Percentiles rank a stretch among this genome's conserved stretches.
Conservation (phyloP, 1,140 invertebrate genomes). For the Ips nitidus region DNA sequence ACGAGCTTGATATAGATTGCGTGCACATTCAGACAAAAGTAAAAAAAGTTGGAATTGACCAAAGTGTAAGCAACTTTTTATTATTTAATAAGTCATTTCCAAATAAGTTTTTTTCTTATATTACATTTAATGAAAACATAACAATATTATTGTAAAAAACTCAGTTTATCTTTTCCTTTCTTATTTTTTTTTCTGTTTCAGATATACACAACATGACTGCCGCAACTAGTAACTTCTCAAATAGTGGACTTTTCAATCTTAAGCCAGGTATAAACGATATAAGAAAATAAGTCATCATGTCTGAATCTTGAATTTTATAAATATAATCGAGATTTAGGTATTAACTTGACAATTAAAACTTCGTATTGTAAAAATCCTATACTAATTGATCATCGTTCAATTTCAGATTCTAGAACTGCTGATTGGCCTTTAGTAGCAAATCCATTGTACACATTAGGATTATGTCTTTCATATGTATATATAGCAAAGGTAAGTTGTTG, state of each 20-base stretch:
- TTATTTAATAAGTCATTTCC: too few species aligned
- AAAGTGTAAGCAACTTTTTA: too few species aligned
- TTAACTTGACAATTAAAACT: too few species aligned
- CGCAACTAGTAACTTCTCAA: neutral
- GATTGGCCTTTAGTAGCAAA: slow-evolving; percentile 83
- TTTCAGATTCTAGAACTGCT: slow-evolving; percentile 76
- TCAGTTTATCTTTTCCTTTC: too few species aligned
- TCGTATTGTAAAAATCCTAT: too few species aligned
- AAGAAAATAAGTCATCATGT: neutral
- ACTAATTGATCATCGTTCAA: slow-evolving; percentile 23
- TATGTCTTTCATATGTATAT: slow-evolving; percentile 76
- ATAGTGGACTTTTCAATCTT: slow-evolving; percentile 1
- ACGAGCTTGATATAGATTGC: too few species aligned
- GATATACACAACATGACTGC: slow-evolving; percentile 10
- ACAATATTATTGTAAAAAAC: too few species aligned
- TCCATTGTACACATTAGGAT: slow-evolving; percentile 76
- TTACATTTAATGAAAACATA: too few species aligned
- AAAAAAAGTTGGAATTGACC: too few species aligned
- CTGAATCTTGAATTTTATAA: neutral
- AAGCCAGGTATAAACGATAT: slow-evolving; percentile 5
- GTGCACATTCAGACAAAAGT: too few species aligned
- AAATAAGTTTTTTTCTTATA: too few species aligned
- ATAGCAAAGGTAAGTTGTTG: slow-evolving; percentile 67
- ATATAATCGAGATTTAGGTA: too few species aligned
- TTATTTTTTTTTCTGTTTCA: neutral